A percentile compares a stretch with the other conserved stretches of the same genome.
These are phyloP conservation scores for Gallinago paraguaiae DNA, from an alignment of 2,113 vertebrate species.

Conservation along the genomic window DNA sequence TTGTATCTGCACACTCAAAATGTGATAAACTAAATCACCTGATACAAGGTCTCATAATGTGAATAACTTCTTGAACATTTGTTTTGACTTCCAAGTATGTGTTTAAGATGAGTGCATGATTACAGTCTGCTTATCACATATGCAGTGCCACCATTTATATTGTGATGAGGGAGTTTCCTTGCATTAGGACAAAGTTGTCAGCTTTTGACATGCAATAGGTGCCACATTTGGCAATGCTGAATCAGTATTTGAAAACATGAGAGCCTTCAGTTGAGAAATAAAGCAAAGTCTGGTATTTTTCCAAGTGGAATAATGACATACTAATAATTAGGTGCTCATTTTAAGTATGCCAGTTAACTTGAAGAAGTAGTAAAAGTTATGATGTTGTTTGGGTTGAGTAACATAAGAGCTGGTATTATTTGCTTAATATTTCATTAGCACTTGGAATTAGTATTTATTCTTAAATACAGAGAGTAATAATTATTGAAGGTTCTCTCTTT, in stretches of 20 bases:
- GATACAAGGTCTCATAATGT: background rate
- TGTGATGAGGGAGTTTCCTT: background rate
- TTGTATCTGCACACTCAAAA: background rate
- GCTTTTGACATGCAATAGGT: background rate
- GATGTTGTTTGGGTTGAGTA: background rate
- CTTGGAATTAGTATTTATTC: slow-evolving; percentile 11
- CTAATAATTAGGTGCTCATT: background rate
- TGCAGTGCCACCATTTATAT: background rate
- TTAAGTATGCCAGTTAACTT: background rate
- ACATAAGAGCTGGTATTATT: background rate
- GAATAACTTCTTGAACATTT: background rate
- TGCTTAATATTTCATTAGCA: background rate
- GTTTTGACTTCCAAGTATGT: background rate
- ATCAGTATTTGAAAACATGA: background rate
- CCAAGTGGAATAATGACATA: background rate
- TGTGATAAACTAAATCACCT: background rate
- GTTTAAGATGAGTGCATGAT: background rate
- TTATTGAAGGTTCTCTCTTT: background rate
- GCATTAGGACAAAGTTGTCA: background rate
- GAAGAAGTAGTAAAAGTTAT: background rate
- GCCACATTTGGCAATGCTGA: background rate
- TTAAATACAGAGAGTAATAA: background rate
- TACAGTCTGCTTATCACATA: background rate
- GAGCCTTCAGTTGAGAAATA: background rate
- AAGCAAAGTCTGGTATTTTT: background rate